These are phyloP conservation scores for Lutraria lutraria DNA, from an alignment of 2,888 invertebrate species.

Conservation along the genomic window DNA sequence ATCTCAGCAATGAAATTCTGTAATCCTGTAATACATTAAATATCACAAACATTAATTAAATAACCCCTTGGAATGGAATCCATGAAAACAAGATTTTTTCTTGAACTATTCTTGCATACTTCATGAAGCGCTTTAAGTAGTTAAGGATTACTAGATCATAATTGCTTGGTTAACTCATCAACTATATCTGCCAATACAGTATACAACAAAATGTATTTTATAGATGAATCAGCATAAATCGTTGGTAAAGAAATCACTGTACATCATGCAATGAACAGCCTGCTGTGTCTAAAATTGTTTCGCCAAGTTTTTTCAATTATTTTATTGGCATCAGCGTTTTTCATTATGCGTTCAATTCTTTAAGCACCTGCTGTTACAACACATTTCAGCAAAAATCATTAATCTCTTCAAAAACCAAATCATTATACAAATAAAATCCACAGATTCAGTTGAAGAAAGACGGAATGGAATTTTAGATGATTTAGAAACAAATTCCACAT, in stretches of 20 bases:
- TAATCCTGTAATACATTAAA: too few relatives aligned
- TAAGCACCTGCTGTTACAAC: background rate
- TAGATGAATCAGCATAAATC: background rate
- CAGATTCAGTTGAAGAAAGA: background rate
- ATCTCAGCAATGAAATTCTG: too few relatives aligned
- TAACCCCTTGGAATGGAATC: too few relatives aligned
- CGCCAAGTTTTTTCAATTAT: conserved; percentile 23
- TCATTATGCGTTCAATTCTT: background rate
- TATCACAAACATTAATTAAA: too few relatives aligned
- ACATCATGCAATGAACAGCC: background rate
- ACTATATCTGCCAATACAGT: background rate
- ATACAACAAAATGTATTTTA: background rate
- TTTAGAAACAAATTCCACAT: background rate
- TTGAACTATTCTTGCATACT: too few relatives aligned
- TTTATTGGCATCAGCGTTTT: conserved; percentile 1
- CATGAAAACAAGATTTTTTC: too few relatives aligned
- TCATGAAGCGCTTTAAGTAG: too few relatives aligned
- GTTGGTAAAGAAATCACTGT: background rate
- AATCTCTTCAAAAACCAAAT: background rate
- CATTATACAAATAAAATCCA: background rate
- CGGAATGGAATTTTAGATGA: background rate
- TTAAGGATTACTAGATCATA: too few relatives aligned
- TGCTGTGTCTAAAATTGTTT: background rate
- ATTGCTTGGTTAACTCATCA: background rate
- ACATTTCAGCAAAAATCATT: background rate